phyloP scores from a whole-genome alignment of 2,797 vertebrate species.

The Chromobotia macracanthus region DNA sequence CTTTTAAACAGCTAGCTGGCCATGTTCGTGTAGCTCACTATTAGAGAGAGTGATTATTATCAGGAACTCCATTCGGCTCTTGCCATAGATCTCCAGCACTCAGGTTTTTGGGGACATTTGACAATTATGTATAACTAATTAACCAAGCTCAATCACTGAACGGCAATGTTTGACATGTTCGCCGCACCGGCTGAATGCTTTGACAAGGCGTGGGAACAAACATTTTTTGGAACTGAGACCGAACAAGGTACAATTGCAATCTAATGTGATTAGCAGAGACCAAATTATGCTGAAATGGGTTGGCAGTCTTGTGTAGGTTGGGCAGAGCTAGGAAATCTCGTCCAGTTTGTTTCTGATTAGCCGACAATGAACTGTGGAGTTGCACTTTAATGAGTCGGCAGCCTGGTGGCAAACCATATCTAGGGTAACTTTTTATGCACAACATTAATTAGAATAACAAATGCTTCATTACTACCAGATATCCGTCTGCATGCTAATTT shows the following conservation, averaged over 20 bases:
- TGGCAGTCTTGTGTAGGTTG: conserved; percentile 44
- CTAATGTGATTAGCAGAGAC: conserved; percentile 46
- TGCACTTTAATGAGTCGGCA: conserved; percentile 43
- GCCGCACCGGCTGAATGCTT: conserved; percentile 4
- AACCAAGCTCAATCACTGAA: conserved; percentile 38
- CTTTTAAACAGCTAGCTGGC: conserved; percentile 53
- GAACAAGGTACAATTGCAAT: conserved; percentile 22
- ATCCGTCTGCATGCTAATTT: conserved; percentile 61
- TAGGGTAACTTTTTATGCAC: conserved; percentile 42
- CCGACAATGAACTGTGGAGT: conserved; percentile 34
- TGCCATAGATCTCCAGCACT: conserved; percentile 9
- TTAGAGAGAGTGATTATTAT: conserved; percentile 48
- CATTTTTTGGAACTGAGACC: conserved; percentile 22
- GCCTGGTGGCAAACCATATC: conserved; percentile 29
- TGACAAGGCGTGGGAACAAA: conserved; percentile 30
- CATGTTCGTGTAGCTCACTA: conserved; percentile 48
- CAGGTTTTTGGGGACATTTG: conserved; percentile 25
- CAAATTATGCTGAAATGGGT: conserved; percentile 45
- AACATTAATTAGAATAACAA: conserved; percentile 58
- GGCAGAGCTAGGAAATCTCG: conserved; percentile 35
- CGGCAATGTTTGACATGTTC: conserved; percentile 31
- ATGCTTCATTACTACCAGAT: conserved; percentile 51
- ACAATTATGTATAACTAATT: conserved; percentile 55
- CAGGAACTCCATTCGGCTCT: conserved; percentile 27
- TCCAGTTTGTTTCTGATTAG: conserved; percentile 48